These are phyloP conservation scores for Chloropsis hardwickii DNA, from an alignment of 2,113 vertebrate species.

Conservation along the genomic window DNA sequence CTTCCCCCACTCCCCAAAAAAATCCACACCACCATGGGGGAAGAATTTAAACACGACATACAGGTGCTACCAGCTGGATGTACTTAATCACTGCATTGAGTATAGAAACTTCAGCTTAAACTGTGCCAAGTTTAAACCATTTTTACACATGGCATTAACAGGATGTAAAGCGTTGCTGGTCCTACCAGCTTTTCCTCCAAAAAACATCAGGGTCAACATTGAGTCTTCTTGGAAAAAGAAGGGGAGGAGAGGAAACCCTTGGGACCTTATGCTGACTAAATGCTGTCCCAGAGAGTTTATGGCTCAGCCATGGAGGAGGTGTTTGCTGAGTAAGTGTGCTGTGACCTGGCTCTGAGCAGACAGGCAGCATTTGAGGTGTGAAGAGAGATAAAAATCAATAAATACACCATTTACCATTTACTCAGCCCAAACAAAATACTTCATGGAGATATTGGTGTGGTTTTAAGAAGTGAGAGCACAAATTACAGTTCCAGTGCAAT, in stretches of 20 bases:
- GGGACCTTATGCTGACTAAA: not conserved
- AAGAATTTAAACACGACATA: not conserved
- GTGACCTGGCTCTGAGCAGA: not conserved
- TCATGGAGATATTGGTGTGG: not conserved
- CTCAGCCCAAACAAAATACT: slow-evolving; percentile 35
- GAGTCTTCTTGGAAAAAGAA: not conserved
- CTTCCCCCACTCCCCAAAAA: not conserved
- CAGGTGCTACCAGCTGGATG: not conserved
- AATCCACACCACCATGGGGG: not conserved
- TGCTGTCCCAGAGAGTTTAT: not conserved
- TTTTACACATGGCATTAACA: not conserved
- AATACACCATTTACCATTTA: slow-evolving; percentile 4
- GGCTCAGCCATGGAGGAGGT: not conserved
- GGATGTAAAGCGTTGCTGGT: not conserved
- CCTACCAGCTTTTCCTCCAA: not conserved
- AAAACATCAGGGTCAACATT: rapidly evolving
- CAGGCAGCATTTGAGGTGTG: not conserved
- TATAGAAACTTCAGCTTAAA: not conserved
- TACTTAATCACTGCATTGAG: not conserved
- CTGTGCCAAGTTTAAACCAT: not conserved
- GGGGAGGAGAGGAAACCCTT: not conserved
- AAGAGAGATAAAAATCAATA: slow-evolving; percentile 43
- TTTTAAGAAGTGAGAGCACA: not conserved
- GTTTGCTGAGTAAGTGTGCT: not conserved
- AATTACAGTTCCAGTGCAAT: not conserved